Base-by-base conservation (phyloP, 2,888 invertebrate species). In the Oligia strigilis region DNA sequence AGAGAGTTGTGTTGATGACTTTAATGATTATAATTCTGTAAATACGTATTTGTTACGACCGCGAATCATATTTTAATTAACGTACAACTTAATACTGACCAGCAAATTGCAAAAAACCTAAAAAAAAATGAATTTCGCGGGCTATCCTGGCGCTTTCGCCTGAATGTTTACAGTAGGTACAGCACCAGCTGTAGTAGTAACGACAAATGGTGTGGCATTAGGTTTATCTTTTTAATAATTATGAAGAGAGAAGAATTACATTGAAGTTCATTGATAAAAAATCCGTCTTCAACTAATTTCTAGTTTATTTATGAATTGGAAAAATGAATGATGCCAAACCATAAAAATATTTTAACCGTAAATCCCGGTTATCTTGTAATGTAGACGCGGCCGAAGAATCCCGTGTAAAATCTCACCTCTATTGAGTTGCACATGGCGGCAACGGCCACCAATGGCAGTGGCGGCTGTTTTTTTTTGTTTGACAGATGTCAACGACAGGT, bases 401-500 rank as follows among this genome's bases (percentile, higher is more conserved):
- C 29, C 13, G 29, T n/a, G 19, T 72, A 43, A 65, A 64, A n/a
- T 64, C 4, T 4, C 43, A 29, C 43, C 72, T 9, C 72, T 72
- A 65, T 62, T 19, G 40, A n/a, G 43, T n/a, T 43, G 29, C 66
- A 13, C 43, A 43, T 67, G 72, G 67, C 29, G 43, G 69, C 43
- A 69, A 46, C 19, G 19, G 29, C 67, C 8, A 19, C 72, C 43
- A 67, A 66, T 66, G 23, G 29, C 29, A 72, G 23, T 5, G 2
- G 23, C 23, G 11, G n/a, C 23, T 46, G 4, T 46, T 52, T 73
- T 52, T 66, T 29, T 19, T 55, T 6, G 14, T 74, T 74, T 75
- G 76, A 77, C 78, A 65, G 36, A 81, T 58, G 82, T 46, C 75
- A 75, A 58, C 11, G 55, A 81, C 73, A 81, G 78, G 43, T 78